Base-by-base conservation (phyloP, 2,888 invertebrate genomes). In the Protula sp. region DNA sequence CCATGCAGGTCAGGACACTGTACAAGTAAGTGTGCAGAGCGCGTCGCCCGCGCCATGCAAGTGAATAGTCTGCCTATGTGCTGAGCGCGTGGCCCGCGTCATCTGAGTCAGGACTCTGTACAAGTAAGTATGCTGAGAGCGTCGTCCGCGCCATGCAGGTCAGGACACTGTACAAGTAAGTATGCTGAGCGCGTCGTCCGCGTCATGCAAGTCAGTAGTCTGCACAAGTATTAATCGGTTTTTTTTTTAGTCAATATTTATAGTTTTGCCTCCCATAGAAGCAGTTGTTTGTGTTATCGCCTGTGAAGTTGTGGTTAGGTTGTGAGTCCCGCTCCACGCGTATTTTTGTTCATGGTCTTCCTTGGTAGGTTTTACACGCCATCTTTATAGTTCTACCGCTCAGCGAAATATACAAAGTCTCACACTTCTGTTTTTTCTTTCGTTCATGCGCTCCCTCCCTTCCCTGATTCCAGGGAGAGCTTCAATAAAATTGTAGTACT, bases 101-200 rank as follows among this genome's bases (percentile, higher is more conserved):
- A 84, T 94, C 22, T 83, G 88, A 62, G 86, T 90, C 2, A 86
- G 87, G 64, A 86, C 84, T 55, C 84, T 94, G 28, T 93, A 92
- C 81, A 86, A 87, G 91, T 91, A 82, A 84, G 86, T 60, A n/a
- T n/a, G 87, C 88, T 55, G 86, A 89, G 62, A 89, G 91, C 78
- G 87, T 91, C 2, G 88, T 87, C 70, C 84, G 83, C 45, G 85
- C 87, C 63, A 84, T 94, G 22, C 83, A 88, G 62, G 86, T 90
- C 2, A 86, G 87, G 64, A 86, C 84, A 55, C 84, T 94, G 28
- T 93, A 92, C 81, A 86, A 87, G 91, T 91, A 82, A 84, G 86
- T 60, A n/a, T n/a, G 87, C 88, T 55, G 86, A 89, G 63, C 89
- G 91, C 78, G 87, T 91, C 2, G 88, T 87, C 70, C 84, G 83